phyloP scores from a whole-genome alignment of 2,888 invertebrate genomes.

The Megastigmus dorsalis region DNA sequence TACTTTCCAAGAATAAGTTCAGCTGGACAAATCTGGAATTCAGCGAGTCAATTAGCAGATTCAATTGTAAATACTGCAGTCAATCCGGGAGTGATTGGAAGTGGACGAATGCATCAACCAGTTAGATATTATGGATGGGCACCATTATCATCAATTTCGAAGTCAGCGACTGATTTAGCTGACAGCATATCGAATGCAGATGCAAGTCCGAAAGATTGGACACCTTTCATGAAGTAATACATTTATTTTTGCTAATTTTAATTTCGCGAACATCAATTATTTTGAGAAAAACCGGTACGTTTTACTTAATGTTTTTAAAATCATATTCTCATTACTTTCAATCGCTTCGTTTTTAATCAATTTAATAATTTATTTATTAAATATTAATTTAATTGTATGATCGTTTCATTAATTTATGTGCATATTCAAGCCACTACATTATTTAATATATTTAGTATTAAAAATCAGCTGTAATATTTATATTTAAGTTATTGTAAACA shows the following conservation, averaged over 20 bases:
- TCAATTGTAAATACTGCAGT: neutral
- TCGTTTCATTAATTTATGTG: neutral
- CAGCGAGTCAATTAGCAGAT: slow-evolving; percentile 11
- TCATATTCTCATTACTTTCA: no score
- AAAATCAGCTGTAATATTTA: slow-evolving; percentile 1
- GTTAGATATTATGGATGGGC: neutral
- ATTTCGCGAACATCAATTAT: no score
- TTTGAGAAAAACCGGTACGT: no score
- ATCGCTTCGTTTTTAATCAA: no score
- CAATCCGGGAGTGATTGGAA: neutral
- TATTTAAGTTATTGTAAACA: neutral
- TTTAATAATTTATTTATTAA: neutral
- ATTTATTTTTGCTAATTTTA: no score
- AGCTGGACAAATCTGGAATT: no score
- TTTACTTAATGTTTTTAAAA: no score
- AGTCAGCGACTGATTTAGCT: neutral
- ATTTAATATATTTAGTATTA: neutral
- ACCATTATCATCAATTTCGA: slow-evolving; percentile 3
- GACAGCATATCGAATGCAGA: neutral
- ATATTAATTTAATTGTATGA: neutral
- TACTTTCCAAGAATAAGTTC: slow-evolving; percentile 16
- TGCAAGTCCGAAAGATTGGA: no score
- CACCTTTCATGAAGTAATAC: no score
- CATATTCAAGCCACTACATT: no score
- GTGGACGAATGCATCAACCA: neutral